Conservation (phyloP, 2,888 invertebrate genomes). For the Trissoscelio sp. region DNA sequence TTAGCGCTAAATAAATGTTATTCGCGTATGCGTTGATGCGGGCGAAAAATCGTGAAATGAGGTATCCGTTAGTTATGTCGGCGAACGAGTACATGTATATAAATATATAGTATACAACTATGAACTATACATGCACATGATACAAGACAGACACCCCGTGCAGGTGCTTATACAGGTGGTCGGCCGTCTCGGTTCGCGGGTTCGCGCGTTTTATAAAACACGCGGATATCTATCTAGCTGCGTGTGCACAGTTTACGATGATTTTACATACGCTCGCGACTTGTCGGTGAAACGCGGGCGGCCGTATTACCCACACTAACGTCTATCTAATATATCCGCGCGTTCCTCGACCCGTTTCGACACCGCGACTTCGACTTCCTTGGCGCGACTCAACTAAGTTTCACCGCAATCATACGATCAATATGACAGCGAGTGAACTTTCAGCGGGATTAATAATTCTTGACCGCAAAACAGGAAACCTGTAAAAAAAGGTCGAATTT, state of each 20-base stretch:
- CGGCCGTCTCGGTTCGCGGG: constrained; percentile 65
- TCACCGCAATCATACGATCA: constrained; percentile 62
- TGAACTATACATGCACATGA: not conserved
- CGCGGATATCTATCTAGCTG: constrained; percentile 35
- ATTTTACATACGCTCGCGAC: constrained; percentile 48
- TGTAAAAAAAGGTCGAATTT: constrained; percentile 45
- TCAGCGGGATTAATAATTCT: constrained; percentile 55
- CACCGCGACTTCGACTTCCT: constrained; percentile 60
- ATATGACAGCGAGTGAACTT: constrained; percentile 63
- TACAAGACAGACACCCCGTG: constrained; percentile 49
- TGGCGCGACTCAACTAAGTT: constrained; percentile 46
- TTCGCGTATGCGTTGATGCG: constrained; percentile 7
- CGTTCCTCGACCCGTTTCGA: constrained; percentile 61
- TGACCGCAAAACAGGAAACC: constrained; percentile 47
- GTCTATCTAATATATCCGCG: constrained; percentile 59
- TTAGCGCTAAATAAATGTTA: constrained; percentile 28
- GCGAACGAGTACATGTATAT: not conserved
- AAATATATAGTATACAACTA: too few relatives aligned
- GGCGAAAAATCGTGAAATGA: constrained; percentile 39
- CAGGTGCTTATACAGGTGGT: constrained; percentile 64
- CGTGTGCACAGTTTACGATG: constrained; percentile 34
- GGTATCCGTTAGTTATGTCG: constrained; percentile 44
- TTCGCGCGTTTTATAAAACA: constrained; percentile 40
- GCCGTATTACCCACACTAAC: constrained; percentile 43
- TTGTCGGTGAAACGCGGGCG: constrained; percentile 59